Base-by-base conservation (phyloP, 92 coral and sea anemone species). In the Pocillopora meandrina region DNA sequence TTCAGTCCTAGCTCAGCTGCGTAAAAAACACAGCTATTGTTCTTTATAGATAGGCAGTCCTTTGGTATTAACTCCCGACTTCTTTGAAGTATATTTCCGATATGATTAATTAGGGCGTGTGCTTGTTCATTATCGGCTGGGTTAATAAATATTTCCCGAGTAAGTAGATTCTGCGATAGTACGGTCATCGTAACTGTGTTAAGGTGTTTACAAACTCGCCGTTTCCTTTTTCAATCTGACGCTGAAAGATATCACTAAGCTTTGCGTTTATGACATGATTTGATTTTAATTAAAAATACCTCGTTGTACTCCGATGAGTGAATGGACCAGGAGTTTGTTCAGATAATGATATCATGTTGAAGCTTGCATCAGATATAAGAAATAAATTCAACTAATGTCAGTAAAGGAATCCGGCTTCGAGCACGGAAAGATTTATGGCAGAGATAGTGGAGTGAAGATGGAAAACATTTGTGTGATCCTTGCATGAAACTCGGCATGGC, bases 391-490 rank as follows among this genome's bases (percentile, higher is more conserved):
- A 82, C 85, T 69, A 59, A 71, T 70, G 78, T 71, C 85, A 59
- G 70, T 16, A 60, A 35, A 82, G 14, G 71, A 82, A 81, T 81
- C 85, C 68, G 26, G 77, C 65, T 13, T 47, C n/a, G 57, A 76
- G 56, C 85, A 81, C 85, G 85, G 17, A 82, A 82, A 71, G 85
- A 82, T 82, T 82, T 71, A 71, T 72, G 42, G 21, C 18, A 56
- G 19, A 82, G 85, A 82, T 82, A 72, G 31, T 58, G 2, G 14
- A 42, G 21, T 14, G 12, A 59, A 34, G 69, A n/a, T 71, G 85
- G 69, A 17, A 61, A 35, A 10, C 78, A 72, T 15, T 71, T 72
- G 23, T 18, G 11, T 36, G 42, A 66, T 21, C 17, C 36, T 16
- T 59, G 62, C 62, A 59, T 59, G 74, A 70, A 36, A 70, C 9